Evolutionary conservation across 2,888 invertebrate genomes (phyloP).

Genomic region (Dynastes grantii): DNA sequence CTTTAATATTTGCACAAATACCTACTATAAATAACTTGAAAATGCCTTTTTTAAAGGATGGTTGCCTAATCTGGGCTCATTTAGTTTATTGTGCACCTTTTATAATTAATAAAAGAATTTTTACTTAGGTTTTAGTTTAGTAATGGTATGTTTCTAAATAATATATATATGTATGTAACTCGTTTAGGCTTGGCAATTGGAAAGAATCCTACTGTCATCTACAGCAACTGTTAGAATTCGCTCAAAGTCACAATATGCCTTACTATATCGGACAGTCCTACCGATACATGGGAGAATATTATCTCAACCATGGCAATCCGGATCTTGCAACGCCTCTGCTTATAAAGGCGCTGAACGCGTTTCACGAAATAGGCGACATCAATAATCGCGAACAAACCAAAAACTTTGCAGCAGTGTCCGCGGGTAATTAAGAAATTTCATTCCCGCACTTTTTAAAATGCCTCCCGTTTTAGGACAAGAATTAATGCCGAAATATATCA

Average conservation of each 20-base stretch:
- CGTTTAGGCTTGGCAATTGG: conserved; percentile 60
- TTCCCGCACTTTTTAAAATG: neutral
- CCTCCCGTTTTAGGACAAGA: conserved; percentile 59
- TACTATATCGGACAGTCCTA: conserved; percentile 65
- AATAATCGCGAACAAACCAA: conserved; percentile 62
- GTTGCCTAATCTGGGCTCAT: too few species aligned
- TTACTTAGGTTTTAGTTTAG: too few species aligned
- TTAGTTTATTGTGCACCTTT: too few species aligned
- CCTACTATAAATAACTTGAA: too few species aligned
- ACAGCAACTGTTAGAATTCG: conserved; percentile 59
- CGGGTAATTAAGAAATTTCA: conserved; percentile 56
- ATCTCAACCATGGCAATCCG: conserved; percentile 63
- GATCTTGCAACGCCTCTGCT: conserved; percentile 63
- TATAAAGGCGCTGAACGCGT: conserved; percentile 62
- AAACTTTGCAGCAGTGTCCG: conserved; percentile 65
- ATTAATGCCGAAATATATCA: conserved; percentile 61
- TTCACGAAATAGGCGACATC: conserved; percentile 58
- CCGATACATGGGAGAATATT: conserved; percentile 66
- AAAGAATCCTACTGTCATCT: conserved; percentile 60
- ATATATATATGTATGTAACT: neutral
- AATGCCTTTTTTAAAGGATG: too few species aligned
- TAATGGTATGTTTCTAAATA: too few species aligned
- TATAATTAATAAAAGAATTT: too few species aligned
- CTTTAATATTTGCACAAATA: too few species aligned
- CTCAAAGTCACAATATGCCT: conserved; percentile 60